phyloP scores from a whole-genome alignment of 2,113 vertebrate genomes.

The Sciurus niger region DNA sequence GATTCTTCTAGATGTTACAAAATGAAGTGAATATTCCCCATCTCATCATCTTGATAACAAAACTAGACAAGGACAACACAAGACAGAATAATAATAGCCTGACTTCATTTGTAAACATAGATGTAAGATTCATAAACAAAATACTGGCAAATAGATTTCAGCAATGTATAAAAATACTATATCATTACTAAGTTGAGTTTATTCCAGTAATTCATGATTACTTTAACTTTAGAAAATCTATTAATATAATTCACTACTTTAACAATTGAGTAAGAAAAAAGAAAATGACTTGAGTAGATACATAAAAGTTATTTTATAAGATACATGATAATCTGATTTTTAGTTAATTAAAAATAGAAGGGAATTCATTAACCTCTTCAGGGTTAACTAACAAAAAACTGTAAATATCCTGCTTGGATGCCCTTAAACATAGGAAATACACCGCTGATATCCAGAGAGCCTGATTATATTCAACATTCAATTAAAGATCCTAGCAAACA shows the following conservation, averaged over 20 bases:
- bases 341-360: neutral
- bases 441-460: neutral
- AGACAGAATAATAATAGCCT: neutral
- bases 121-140: neutral
- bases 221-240: neutral
- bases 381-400: conserved; percentile 13
- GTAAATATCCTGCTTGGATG: neutral
- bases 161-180: neutral
- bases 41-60: neutral
- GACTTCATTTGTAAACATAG: neutral
- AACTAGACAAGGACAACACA: neutral
- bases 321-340: conserved; percentile 14
- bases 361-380: neutral
- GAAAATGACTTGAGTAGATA: neutral
- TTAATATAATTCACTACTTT: neutral
- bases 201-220: neutral
- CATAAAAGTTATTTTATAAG: conserved; percentile 29
- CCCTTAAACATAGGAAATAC: neutral
- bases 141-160: neutral
- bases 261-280: conserved; percentile 36
- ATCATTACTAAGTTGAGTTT: neutral
- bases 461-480: neutral
- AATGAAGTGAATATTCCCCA: neutral
- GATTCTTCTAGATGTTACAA: neutral
- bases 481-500: neutral